Percentiles rank a stretch among this genome's conserved stretches.
phyloP scores from a whole-genome alignment of 2,113 vertebrate genomes.

The Redunca redunca region DNA sequence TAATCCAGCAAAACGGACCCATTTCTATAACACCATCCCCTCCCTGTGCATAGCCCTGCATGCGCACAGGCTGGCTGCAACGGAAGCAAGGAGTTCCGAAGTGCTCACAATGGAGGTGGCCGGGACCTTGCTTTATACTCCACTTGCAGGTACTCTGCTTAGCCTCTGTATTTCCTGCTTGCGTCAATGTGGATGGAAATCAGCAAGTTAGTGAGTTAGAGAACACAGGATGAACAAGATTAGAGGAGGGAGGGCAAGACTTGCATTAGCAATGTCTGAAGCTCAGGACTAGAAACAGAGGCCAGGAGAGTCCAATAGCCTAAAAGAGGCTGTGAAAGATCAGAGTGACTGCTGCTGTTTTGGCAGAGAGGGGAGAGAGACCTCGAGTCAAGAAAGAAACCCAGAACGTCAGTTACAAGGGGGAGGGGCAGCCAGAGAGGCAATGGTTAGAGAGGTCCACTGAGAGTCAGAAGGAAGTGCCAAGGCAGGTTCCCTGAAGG shows the following conservation, averaged over 20 bases:
- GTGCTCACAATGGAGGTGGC: background rate
- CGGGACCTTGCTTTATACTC: background rate
- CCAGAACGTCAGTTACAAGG: background rate
- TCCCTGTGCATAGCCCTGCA: accelerated
- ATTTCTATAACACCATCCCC: background rate
- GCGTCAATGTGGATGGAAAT: background rate
- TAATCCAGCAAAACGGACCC: background rate
- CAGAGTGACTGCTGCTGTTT: background rate
- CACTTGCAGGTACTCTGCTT: background rate
- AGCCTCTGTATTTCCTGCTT: background rate
- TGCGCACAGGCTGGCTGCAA: background rate
- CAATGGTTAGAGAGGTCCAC: background rate
- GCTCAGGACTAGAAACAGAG: background rate
- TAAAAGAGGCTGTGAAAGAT: background rate
- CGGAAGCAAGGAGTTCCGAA: background rate
- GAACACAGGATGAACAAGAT: background rate
- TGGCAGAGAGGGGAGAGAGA: background rate
- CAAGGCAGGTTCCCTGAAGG: background rate
- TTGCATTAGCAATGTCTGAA: background rate
- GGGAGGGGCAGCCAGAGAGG: background rate
- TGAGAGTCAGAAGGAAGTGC: background rate
- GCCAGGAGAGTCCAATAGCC: background rate
- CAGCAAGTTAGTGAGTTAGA: background rate
- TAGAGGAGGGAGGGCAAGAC: background rate
- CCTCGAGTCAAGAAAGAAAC: background rate